These are phyloP conservation scores for Megalops cyprinoides DNA, from an alignment of 2,797 vertebrate genomes.

Conservation along the genomic window DNA sequence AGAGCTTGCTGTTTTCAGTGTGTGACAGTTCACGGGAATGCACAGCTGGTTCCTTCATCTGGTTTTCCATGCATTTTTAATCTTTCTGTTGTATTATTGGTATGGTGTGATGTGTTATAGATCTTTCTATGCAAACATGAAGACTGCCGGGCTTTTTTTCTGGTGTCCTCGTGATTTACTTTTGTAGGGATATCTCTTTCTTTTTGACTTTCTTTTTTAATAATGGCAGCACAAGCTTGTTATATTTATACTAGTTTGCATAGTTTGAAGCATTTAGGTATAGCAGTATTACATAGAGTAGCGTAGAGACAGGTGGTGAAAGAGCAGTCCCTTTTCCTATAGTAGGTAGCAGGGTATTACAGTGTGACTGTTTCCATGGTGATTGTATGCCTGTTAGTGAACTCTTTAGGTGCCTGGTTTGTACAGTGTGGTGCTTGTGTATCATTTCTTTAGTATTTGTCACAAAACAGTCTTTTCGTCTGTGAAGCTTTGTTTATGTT, in stretches of 20 bases:
- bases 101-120: background rate
- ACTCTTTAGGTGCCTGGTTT: background rate
- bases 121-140: background rate
- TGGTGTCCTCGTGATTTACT: background rate
- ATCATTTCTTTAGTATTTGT: background rate
- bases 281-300: background rate
- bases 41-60: background rate
- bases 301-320: conserved; percentile 1
- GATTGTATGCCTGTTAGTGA: conserved; percentile 14
- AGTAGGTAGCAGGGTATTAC: conserved; percentile 24
- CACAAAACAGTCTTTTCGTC: background rate
- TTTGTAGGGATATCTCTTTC: background rate
- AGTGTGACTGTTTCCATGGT: conserved; percentile 41
- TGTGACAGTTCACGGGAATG: background rate
- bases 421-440: conserved; percentile 4
- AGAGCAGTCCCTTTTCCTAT: background rate
- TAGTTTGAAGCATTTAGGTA: background rate
- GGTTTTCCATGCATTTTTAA: background rate
- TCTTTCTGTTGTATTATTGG: background rate
- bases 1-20: background rate
- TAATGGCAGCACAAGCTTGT: background rate
- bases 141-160: background rate
- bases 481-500: background rate
- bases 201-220: background rate
- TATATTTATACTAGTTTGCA: background rate